Evolutionary conservation across 2,113 vertebrate genomes (phyloP).

Genomic region (Isurus oxyrinchus): DNA sequence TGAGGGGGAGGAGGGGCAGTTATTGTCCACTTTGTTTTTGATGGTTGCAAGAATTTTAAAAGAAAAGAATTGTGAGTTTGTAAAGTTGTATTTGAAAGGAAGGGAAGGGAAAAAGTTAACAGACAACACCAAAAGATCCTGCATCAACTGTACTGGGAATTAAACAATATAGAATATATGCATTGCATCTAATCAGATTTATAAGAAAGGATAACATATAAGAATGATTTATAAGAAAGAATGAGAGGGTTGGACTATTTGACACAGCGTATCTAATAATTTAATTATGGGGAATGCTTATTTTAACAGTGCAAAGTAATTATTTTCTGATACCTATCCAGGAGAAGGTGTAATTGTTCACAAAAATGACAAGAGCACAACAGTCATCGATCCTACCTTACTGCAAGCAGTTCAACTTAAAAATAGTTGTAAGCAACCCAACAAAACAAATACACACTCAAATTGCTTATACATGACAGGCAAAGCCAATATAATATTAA

Average conservation of each 20-base stretch:
- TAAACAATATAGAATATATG: background rate
- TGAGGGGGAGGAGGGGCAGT: no score
- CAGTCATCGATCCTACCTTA: background rate
- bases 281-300: background rate
- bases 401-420: background rate
- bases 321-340: background rate
- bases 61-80: background rate
- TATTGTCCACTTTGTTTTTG: background rate
- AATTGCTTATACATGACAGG: background rate
- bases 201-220: no score
- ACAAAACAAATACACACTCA: background rate
- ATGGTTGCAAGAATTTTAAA: background rate
- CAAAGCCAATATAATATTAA: constrained; percentile 32
- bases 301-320: background rate
- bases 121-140: background rate
- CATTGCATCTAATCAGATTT: background rate
- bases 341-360: background rate
- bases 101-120: background rate
- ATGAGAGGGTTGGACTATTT: background rate
- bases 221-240: no score
- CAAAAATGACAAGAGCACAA: background rate
- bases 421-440: background rate
- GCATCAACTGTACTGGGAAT: background rate
- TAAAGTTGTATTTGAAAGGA: background rate
- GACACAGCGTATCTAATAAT: background rate